Conservation (phyloP, 2,113 vertebrate species). For the Hydrolagus affinis region DNA sequence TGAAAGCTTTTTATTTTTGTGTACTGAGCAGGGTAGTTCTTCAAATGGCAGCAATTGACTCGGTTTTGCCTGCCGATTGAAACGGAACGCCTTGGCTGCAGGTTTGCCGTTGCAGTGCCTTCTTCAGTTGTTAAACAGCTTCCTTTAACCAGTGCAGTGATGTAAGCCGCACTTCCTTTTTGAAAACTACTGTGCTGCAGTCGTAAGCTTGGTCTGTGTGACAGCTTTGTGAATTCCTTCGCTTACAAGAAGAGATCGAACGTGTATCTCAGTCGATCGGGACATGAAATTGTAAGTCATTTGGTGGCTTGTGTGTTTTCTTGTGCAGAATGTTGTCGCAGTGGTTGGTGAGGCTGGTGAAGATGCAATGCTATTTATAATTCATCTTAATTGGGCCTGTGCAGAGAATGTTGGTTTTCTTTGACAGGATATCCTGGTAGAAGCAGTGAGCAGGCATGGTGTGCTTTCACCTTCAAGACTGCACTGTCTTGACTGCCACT, state of each 20-base stretch:
- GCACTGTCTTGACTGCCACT: not conserved
- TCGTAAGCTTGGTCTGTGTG: not conserved
- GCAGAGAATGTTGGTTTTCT: not conserved
- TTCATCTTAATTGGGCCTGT: constrained; percentile 8
- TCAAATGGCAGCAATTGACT: no score
- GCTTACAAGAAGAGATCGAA: not conserved
- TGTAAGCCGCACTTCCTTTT: constrained; percentile 28
- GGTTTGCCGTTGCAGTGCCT: not conserved
- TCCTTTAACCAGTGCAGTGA: constrained; percentile 18
- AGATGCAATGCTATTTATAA: not conserved
- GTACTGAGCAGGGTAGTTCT: not conserved
- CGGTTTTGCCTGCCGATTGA: not conserved
- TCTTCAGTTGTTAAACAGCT: not conserved
- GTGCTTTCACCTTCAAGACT: constrained; percentile 6
- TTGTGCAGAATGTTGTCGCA: not conserved
- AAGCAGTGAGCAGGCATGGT: not conserved
- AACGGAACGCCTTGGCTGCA: not conserved
- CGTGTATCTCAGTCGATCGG: not conserved
- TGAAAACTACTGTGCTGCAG: not conserved
- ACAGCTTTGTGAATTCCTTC: constrained; percentile 18
- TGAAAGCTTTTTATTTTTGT: not conserved
- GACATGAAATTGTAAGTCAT: constrained; percentile 27
- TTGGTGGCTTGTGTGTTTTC: not conserved
- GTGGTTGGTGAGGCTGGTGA: not conserved
- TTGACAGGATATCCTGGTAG: constrained; percentile 23